A percentile compares a stretch with the other conserved stretches of the same genome.
These are phyloP conservation scores for Drosophila elegans DNA, from an alignment of 1,140 invertebrate species.

Conservation along the genomic window DNA sequence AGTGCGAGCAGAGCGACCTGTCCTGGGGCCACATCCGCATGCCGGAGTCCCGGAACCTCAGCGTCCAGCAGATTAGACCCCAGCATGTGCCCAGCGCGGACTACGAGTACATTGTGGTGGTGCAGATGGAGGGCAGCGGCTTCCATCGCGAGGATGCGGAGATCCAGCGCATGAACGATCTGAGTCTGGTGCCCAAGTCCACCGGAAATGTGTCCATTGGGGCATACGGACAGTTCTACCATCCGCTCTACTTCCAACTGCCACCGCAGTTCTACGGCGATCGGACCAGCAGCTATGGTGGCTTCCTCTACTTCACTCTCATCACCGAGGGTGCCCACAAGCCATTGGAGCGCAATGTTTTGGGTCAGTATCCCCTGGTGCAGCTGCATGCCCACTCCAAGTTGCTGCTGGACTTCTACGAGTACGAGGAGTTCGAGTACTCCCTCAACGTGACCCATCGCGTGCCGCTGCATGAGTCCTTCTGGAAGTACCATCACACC, in stretches of 20 bases:
- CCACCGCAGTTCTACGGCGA: conserved; percentile 94
- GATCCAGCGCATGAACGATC: conserved; percentile 85
- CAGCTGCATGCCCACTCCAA: conserved; percentile 92
- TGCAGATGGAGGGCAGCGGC: conserved; percentile 70
- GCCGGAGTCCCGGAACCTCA: conserved; percentile 86
- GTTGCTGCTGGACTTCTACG: conserved; percentile 92
- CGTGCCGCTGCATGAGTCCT: conserved; percentile 87
- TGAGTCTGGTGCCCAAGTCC: conserved; percentile 85
- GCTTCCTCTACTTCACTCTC: conserved; percentile 92
- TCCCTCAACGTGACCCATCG: conserved; percentile 73
- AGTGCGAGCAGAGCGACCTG: conserved; percentile 91
- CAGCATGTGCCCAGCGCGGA: conserved; percentile 59
- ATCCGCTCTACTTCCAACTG: conserved; percentile 94
- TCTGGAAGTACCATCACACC: conserved; percentile 85
- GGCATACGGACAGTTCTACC: conserved; percentile 88
- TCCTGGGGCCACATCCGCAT: conserved; percentile 91
- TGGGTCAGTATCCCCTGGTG: conserved; percentile 90
- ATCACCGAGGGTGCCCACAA: conserved; percentile 88
- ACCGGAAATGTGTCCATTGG: conserved; percentile 88
- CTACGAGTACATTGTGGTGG: conserved; percentile 83
- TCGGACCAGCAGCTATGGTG: conserved; percentile 96
- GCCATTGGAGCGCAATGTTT: conserved; percentile 86
- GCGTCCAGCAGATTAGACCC: conserved; percentile 85
- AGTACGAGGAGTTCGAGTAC: conserved; percentile 82
- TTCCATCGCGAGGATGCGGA: conserved; percentile 76